phyloP scores from a whole-genome alignment of 1,140 invertebrate species.

The Sarcophaga bullata region DNA sequence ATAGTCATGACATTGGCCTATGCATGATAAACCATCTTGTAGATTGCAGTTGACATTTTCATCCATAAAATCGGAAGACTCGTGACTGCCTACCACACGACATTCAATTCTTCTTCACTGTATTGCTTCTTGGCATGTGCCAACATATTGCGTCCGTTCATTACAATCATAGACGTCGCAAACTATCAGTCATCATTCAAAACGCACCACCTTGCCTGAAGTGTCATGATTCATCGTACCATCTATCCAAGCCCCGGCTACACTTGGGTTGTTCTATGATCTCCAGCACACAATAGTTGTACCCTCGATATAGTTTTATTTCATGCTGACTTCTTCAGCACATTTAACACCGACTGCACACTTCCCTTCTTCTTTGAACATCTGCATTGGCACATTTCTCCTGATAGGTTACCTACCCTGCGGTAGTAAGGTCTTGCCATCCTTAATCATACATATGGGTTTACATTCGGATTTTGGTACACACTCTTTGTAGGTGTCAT shows the following conservation, averaged over 20 bases:
- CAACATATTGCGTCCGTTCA: conserved; percentile 57
- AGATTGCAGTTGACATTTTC: conserved; percentile 80
- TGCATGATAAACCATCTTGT: conserved; percentile 76
- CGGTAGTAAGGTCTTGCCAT: conserved; percentile 72
- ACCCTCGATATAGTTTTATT: conserved; percentile 43
- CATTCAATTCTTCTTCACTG: conserved; percentile 81
- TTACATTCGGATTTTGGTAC: conserved; percentile 77
- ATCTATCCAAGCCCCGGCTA: conserved; percentile 77
- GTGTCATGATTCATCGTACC: conserved; percentile 75
- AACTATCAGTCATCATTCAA: conserved; percentile 63
- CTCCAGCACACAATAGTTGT: conserved; percentile 49
- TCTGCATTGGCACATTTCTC: conserved; percentile 82
- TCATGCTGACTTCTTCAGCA: conserved; percentile 51
- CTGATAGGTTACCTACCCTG: conserved; percentile 80
- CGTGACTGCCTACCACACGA: conserved; percentile 72
- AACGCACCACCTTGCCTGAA: conserved; percentile 52
- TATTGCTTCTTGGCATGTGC: conserved; percentile 62
- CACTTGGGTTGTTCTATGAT: conserved; percentile 67
- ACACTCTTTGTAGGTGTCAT: conserved; percentile 76
- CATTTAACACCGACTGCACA: conserved; percentile 79
- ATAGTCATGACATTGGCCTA: conserved; percentile 73
- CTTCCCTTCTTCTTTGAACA: conserved; percentile 74
- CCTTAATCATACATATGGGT: conserved; percentile 73
- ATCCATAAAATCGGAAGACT: conserved; percentile 74
- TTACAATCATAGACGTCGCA: conserved; percentile 59